Evolutionary conservation across 2,888 invertebrate genomes (phyloP), one percentile per base, ranked within the genome.

Genomic region (Ypsolopha scabrella): DNA sequence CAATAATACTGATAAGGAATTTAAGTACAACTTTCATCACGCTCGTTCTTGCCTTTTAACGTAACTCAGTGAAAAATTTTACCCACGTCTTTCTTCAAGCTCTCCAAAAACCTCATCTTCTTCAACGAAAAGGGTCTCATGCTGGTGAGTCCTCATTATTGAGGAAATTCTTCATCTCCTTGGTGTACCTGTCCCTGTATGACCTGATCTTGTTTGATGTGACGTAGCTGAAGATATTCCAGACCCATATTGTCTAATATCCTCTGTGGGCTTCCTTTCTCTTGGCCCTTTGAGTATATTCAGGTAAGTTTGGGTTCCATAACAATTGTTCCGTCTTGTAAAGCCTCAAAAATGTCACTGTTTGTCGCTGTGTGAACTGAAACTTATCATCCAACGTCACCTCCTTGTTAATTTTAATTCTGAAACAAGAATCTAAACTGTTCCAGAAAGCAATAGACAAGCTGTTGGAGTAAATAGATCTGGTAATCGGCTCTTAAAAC

Each of bases 121-220:
- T 39, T 39, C 39, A 39, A 11, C 39, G 9, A 39, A 10, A 10
- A 39, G 39, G 39, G 39, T 9, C 10, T 7, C 11, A 11, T 39
- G 6, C 51, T 47, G 41, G 47, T 24, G 24, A 24, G 46, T 10
- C 49, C 36, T 41, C 9, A 9, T 63, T 66, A 6, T 59, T 51
- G 7, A 60, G 59, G 1, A 78, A 68, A 61, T 78, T 80, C 60
- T 68, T 73, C 55, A 74, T 38, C 58, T 78, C 77, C 58, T 78
- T 79, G 37, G 68, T 68, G 51, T 77, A 80, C 0, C 74, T 72
- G 52, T 72, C 74, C 39, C 79, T 57, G 2, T 80, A 45, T 46
- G 76, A 81, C 58, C 73, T 80, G 41, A 79, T 72, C 60, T 81
- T 81, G 39, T 24, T 67, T 53, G 0, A 76, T 77, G 51, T 77